These are phyloP conservation scores for Pardosa pseudoannulata DNA, from an alignment of 2,888 invertebrate species.

Conservation along the genomic window DNA sequence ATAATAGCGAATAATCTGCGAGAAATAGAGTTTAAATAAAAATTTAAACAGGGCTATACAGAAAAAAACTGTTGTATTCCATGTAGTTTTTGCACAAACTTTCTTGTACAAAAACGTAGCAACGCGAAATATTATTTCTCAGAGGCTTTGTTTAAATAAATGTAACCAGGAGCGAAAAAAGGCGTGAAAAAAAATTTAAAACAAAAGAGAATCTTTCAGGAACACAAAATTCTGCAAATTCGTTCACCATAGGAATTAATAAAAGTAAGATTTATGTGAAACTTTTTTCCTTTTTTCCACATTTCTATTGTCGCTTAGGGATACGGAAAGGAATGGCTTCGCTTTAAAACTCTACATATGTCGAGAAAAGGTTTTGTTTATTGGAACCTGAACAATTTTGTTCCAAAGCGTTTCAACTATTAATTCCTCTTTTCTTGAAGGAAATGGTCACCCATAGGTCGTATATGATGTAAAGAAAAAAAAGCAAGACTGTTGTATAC, in stretches of 20 bases:
- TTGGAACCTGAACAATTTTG: constrained; percentile 29
- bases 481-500: too few species aligned
- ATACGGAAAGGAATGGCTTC: not conserved
- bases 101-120: not conserved
- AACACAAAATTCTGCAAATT: not conserved
- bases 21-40: too few species aligned
- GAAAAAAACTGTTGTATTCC: not conserved
- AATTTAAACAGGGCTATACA: too few species aligned
- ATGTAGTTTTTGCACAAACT: not conserved
- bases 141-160: constrained; percentile 3
- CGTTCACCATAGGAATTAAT: constrained; percentile 4
- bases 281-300: not conserved
- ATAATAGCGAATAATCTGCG: too few species aligned
- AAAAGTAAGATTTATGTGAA: constrained; percentile 27
- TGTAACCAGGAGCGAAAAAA: not conserved
- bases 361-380: constrained; percentile 1
- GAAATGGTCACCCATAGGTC: too few species aligned
- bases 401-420: constrained; percentile 20
- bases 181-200: not conserved
- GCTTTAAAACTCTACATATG: not conserved
- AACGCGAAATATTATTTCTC: not conserved
- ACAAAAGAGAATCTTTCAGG: not conserved
- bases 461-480: too few species aligned
- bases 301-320: not conserved
- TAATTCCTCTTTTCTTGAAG: constrained; percentile 13